These are phyloP conservation scores for Eulemur albifrons DNA, from an alignment of 2,797 vertebrate species.

Conservation along the genomic window DNA sequence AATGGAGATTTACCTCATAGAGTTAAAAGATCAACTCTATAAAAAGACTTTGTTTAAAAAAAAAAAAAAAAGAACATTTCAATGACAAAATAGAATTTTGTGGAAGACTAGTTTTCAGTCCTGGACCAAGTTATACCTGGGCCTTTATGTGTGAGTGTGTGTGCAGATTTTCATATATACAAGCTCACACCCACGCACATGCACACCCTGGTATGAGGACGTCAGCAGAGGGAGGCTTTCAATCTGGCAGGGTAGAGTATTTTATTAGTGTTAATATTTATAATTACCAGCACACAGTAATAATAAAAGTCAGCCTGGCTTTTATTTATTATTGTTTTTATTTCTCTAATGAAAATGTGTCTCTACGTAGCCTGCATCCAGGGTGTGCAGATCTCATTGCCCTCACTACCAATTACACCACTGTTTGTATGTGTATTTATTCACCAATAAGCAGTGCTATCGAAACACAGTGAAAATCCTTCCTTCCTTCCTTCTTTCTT, in stretches of 20 bases:
- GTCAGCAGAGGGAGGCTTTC: not conserved
- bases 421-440: not conserved
- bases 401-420: not conserved
- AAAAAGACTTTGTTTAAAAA: not conserved
- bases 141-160: not conserved
- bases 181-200: not conserved
- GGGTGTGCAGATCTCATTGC: not conserved
- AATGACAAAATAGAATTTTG: not conserved
- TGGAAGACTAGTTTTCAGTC: not conserved
- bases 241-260: not conserved
- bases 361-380: not conserved
- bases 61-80: not conserved
- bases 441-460: not conserved
- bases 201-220: not conserved
- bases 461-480: not conserved
- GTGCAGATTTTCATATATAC: not conserved
- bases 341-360: not conserved
- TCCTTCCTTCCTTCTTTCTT: not conserved
- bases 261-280: not conserved
- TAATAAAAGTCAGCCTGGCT: not conserved
- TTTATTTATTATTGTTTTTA: constrained; percentile 18
- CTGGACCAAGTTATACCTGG: not conserved
- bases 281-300: not conserved
- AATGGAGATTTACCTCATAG: not conserved
- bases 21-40: not conserved